A percentile compares a stretch with the other conserved stretches of the same genome.
phyloP scores from a whole-genome alignment of 1,140 invertebrate species.

The Micrasema minimum region DNA sequence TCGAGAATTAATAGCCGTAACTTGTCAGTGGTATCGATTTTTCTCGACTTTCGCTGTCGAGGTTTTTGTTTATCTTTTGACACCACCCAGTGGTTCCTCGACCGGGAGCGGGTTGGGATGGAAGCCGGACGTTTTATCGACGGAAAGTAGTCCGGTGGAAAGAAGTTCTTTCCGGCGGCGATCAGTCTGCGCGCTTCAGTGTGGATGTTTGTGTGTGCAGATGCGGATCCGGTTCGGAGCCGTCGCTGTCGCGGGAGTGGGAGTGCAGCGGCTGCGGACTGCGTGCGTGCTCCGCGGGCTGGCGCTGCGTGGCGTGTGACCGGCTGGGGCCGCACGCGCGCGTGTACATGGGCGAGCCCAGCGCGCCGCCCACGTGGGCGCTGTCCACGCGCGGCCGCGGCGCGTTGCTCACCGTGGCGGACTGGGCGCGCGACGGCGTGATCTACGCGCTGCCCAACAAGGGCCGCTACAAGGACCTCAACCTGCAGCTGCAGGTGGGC shows the following conservation, averaged over 20 bases:
- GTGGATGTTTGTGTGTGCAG: slow-evolving; percentile 7
- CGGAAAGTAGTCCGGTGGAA: too few relatives aligned
- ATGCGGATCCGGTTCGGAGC: slow-evolving; percentile 61
- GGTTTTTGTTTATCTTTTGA: slow-evolving; percentile 54
- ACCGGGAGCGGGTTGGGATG: too few relatives aligned
- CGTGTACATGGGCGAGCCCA: slow-evolving; percentile 64
- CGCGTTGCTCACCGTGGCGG: slow-evolving; percentile 26
- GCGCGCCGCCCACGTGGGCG: slow-evolving; percentile 69
- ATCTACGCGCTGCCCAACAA: slow-evolving; percentile 67
- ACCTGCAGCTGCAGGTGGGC: slow-evolving; percentile 64
- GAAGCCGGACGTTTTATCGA: too few relatives aligned
- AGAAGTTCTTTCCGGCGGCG: too few relatives aligned
- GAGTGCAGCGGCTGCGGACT: slow-evolving; percentile 61
- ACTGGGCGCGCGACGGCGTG: slow-evolving; percentile 57
- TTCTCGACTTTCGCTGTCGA: slow-evolving; percentile 60
- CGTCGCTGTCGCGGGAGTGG: slow-evolving; percentile 62
- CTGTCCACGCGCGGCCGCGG: slow-evolving; percentile 63
- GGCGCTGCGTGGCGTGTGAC: slow-evolving; percentile 66
- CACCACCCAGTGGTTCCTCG: too few relatives aligned
- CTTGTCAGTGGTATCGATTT: slow-evolving; percentile 65
- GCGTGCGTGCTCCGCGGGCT: slow-evolving; percentile 63
- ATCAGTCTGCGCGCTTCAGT: too few relatives aligned
- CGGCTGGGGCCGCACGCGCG: slow-evolving; percentile 63
- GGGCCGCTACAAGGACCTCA: slow-evolving; percentile 65
- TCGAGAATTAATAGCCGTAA: slow-evolving; percentile 55